phyloP scores from a whole-genome alignment of 2,797 vertebrate species.

The Xenops minutus region DNA sequence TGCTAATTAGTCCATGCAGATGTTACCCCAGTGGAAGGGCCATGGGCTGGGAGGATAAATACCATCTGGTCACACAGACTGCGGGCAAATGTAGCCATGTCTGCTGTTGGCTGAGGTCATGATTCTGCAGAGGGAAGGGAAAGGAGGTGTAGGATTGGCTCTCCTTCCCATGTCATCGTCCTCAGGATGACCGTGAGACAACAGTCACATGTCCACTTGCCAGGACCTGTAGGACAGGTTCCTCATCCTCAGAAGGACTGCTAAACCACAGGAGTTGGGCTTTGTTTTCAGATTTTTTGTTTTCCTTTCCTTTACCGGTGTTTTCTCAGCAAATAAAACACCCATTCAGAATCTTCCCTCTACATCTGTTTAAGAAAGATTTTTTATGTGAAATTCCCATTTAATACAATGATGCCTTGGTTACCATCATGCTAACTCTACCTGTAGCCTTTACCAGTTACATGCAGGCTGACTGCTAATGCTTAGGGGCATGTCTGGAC shows the following conservation, averaged over 20 bases:
- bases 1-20: background rate
- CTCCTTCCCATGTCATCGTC: background rate
- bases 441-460: background rate
- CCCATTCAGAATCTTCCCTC: background rate
- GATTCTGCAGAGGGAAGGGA: background rate
- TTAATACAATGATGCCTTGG: background rate
- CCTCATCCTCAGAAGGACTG: background rate
- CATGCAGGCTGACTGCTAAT: background rate
- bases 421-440: background rate
- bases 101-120: background rate
- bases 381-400: background rate
- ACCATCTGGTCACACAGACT: background rate
- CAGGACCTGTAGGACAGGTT: background rate
- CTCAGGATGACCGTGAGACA: background rate
- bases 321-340: background rate
- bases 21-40: background rate
- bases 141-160: background rate
- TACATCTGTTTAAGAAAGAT: background rate
- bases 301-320: background rate
- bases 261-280: background rate
- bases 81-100: background rate
- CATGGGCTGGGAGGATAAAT: background rate
- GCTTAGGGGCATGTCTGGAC: background rate
- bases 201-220: fast-evolving
- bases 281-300: background rate